Evolutionary conservation across 1,140 invertebrate genomes (phyloP), one percentile per base, ranked within the genome.

Genomic region (Drosophila nannoptera): DNA sequence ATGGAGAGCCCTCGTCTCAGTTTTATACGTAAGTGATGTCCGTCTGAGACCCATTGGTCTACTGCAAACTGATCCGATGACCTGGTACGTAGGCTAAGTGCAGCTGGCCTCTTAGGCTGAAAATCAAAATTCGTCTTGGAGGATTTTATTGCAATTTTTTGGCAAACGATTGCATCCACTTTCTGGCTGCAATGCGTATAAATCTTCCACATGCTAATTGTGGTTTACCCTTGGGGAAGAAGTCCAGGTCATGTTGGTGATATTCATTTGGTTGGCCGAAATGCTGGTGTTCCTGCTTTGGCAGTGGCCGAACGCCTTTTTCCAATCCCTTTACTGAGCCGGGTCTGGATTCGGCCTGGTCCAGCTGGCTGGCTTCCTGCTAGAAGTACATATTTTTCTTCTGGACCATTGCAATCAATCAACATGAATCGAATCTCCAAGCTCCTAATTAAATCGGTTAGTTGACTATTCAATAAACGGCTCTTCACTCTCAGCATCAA

Each of bases 271-370:
- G 64, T 1, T 78, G 42, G 9, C 5, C 33, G 5, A 58, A 9
- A 0, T 67, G 32, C 43, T 84, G 38, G 6, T 38, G 16, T 29
- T 48, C 16, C 12, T 84, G 54, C 32, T 83, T 31, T 78, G 75
- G 70, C 4, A 4, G 38, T 2, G 69, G 7, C 68, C 75, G 22
- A 53, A 46, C 68, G 9, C 45, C 5, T 2, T 74, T 70, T 33
- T 61, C 7, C 11, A 63, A 50, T 4, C 55, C 62, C 0, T 46
- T 29, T 14, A 65, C 43, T 69, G 68, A 68, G 38, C 64, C 60
- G 5, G 32, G 31, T n/a, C 16, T 80, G 1, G 73, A 75, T 73
- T 58, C 73, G 0, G 58, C 69, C 14, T 73, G 73, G 73, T 73
- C 63, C 45, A 56, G 42, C 9, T 75, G 75, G 66, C 45, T 78